Evolutionary conservation across 1,140 invertebrate species (phyloP), one percentile per base, ranked within the genome.

Genomic region (Rhopalosiphum padi): DNA sequence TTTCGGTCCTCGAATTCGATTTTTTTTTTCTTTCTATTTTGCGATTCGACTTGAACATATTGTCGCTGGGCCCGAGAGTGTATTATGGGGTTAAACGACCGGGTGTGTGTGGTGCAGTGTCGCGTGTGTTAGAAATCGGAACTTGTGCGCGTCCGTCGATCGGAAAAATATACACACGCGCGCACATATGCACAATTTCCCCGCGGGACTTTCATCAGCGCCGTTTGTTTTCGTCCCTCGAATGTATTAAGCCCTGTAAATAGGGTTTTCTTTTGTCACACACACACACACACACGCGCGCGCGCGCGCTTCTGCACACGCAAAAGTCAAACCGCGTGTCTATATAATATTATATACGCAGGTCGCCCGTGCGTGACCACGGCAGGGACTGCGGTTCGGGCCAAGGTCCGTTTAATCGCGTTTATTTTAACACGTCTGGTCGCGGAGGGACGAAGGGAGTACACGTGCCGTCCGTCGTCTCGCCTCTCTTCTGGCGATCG

Each of bases 191-290:
- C 25, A n/a, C 85, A 25, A 85, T 43, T 35, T 48, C 30, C 86
- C 46, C 46, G 43, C 46, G 46, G 43, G 86, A 87, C 43, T 53
- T 51, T 89, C 87, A 89, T 89, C 87, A 89, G 87, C n/a, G n/a
- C 21, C 87, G 87, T 89, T 89, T 89, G 87, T 89, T 35, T 53
- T 53, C n/a, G 35, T 89, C 87, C 87, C 87, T 89, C 86, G 30
- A 48, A 87, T 51, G 22, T 88, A 88, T 88, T 51, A 35, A 48
- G 30, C 86, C 8, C 86, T 21, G 30, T 35, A n/a, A 88, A 88
- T 46, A 87, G 85, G 85, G 85, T 46, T 87, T 86, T 43, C 37
- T 86, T 43, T 46, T 46, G 83, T 85, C 23, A 85, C 83, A 22
- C 22, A 41, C 83, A 37, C 35, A 35, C n/a, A 30, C 25, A 60